These are phyloP conservation scores for Amphilophus citrinellus DNA, from an alignment of 2,113 vertebrate genomes.

Conservation along the genomic window DNA sequence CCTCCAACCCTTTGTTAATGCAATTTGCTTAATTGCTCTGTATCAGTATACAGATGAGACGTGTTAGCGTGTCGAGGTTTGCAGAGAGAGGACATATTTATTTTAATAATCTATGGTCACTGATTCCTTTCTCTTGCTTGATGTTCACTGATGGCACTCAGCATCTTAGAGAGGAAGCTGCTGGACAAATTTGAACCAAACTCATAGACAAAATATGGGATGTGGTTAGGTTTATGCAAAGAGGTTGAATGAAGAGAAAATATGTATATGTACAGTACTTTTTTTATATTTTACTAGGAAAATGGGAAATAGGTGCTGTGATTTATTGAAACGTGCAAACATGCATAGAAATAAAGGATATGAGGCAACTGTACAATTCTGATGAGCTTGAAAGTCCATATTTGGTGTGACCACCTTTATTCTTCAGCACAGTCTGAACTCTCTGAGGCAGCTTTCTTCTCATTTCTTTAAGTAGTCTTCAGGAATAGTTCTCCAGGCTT, in stretches of 20 bases:
- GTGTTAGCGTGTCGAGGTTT: conserved; percentile 62
- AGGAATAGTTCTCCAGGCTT: not conserved
- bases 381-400: not conserved
- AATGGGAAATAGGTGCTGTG: too few species aligned
- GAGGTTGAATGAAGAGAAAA: too few species aligned
- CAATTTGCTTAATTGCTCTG: conserved; percentile 82
- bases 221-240: not conserved
- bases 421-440: not conserved
- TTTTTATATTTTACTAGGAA: too few species aligned
- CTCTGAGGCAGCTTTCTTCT: not conserved
- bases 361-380: not conserved
- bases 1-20: conserved; percentile 79
- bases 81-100: conserved; percentile 73
- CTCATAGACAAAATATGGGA: not conserved
- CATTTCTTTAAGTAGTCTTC: not conserved
- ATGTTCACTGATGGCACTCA: conserved; percentile 45
- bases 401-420: not conserved
- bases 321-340: too few species aligned
- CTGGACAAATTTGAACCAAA: not conserved
- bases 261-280: too few species aligned
- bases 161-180: not conserved
- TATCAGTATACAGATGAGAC: conserved; percentile 79
- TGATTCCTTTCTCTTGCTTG: conserved; percentile 51
- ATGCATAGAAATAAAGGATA: too few species aligned
- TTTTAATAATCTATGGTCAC: conserved; percentile 69